Percentiles rank a stretch among this genome's conserved stretches.
Conservation (phyloP, 2,888 invertebrate genomes). For the Caenorhabditis imperialis region DNA sequence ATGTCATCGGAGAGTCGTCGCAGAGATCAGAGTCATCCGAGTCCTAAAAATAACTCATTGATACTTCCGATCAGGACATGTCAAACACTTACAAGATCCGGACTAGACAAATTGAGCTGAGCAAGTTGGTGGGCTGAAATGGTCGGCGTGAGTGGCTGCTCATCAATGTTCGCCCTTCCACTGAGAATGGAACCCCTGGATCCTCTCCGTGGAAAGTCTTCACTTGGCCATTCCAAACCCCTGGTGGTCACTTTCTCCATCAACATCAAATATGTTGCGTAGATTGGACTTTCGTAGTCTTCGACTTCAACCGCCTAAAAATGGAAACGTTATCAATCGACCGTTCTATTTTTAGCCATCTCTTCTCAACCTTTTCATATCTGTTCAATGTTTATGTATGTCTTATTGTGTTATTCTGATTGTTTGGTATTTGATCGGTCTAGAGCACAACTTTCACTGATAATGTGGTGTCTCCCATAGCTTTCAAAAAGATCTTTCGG, state of each 20-base stretch:
- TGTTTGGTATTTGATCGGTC: constrained; percentile 11
- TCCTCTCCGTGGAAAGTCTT: constrained; percentile 49
- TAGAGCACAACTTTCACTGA: constrained; percentile 10
- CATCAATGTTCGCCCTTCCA: constrained; percentile 60
- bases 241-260: constrained; percentile 65
- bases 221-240: neutral
- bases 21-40: constrained; percentile 70
- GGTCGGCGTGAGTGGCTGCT: constrained; percentile 63
- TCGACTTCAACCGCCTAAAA: constrained; percentile 68
- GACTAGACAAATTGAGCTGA: constrained; percentile 70
- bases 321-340: too few relatives aligned
- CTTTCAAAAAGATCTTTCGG: too few relatives aligned
- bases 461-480: constrained; percentile 10
- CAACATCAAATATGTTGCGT: constrained; percentile 72
- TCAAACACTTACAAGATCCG: constrained; percentile 67
- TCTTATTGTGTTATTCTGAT: constrained; percentile 12
- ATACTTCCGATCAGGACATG: too few relatives aligned
- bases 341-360: neutral
- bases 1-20: constrained; percentile 56
- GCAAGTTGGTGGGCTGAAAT: constrained; percentile 75
- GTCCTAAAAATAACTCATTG: constrained; percentile 57
- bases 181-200: constrained; percentile 72
- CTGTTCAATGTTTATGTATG: constrained; percentile 4
- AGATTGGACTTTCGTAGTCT: constrained; percentile 73
- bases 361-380: constrained; percentile 6